These are phyloP conservation scores for Acanthurus lineatus DNA, from an alignment of 2,797 vertebrate species.

Conservation along the genomic window DNA sequence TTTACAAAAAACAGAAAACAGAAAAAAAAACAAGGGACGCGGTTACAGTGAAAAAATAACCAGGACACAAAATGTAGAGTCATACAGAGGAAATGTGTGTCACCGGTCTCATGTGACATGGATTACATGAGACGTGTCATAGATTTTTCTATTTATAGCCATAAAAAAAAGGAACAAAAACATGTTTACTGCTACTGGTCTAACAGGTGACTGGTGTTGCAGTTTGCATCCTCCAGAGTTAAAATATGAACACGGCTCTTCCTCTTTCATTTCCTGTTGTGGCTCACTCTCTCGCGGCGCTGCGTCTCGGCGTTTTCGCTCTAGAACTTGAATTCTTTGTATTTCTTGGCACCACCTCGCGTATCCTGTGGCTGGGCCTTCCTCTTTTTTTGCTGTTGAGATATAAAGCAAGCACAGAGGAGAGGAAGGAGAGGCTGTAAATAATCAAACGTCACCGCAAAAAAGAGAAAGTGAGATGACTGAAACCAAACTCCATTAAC, in stretches of 20 bases:
- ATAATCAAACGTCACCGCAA: conserved; percentile 27
- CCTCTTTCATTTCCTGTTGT: conserved; percentile 34
- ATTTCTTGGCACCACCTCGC: conserved; percentile 92
- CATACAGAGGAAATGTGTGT: conserved; percentile 35
- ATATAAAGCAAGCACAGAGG: conserved; percentile 3
- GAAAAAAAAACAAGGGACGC: conserved; percentile 25
- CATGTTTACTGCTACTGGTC: conserved; percentile 15
- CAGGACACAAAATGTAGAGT: conserved; percentile 31
- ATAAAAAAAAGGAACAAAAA: conserved; percentile 38
- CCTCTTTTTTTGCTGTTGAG: conserved; percentile 92
- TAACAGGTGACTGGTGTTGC: conserved; percentile 30
- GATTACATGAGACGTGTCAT: conserved; percentile 7
- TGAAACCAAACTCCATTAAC: neutral
- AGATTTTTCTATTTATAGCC: conserved; percentile 13
- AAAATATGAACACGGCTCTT: conserved; percentile 26
- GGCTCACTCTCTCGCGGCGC: neutral
- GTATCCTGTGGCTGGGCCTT: conserved; percentile 95
- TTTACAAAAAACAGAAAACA: conserved; percentile 76
- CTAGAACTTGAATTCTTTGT: conserved; percentile 97
- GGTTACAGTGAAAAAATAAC: conserved; percentile 45
- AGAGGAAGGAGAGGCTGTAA: neutral
- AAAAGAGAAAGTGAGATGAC: neutral
- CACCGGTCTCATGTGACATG: neutral
- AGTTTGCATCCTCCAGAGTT: conserved; percentile 35
- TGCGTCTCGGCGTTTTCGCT: neutral